phyloP scores from a whole-genome alignment of 2,113 vertebrate genomes.

The Ochotona princeps region DNA sequence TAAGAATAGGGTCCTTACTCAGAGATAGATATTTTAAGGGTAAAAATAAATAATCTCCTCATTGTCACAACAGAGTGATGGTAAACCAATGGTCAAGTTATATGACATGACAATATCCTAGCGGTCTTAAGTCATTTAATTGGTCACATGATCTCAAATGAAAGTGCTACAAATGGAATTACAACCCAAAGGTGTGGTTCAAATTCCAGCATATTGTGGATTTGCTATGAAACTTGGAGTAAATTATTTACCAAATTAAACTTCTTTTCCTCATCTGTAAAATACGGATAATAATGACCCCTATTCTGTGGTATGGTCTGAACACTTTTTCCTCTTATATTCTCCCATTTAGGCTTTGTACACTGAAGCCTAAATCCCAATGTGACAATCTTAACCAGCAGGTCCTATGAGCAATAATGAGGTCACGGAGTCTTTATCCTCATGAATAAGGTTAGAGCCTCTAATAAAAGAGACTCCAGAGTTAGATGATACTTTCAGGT shows the following conservation, averaged over 20 bases:
- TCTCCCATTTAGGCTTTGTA: background rate
- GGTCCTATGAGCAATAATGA: background rate
- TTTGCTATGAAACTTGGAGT: background rate
- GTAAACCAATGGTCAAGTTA: background rate
- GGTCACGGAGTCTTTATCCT: background rate
- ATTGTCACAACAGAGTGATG: background rate
- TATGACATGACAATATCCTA: background rate
- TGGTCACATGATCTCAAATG: background rate
- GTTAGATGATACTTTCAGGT: background rate
- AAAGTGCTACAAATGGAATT: background rate
- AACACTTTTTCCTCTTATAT: background rate
- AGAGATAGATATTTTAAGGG: background rate
- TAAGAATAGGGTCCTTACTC: conserved; percentile 61
- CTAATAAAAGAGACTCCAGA: background rate
- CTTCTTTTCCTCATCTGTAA: background rate
- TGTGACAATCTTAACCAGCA: background rate
- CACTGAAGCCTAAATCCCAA: background rate
- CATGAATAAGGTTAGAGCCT: background rate
- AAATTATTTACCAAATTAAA: background rate
- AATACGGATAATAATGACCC: background rate
- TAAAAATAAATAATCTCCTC: conserved; percentile 9
- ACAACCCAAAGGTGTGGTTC: background rate
- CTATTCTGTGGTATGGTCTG: background rate
- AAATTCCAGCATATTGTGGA: background rate
- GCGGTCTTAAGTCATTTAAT: background rate